Evolutionary conservation across 2,113 vertebrate species (phyloP).

Genomic region (Embiotoca jacksoni): DNA sequence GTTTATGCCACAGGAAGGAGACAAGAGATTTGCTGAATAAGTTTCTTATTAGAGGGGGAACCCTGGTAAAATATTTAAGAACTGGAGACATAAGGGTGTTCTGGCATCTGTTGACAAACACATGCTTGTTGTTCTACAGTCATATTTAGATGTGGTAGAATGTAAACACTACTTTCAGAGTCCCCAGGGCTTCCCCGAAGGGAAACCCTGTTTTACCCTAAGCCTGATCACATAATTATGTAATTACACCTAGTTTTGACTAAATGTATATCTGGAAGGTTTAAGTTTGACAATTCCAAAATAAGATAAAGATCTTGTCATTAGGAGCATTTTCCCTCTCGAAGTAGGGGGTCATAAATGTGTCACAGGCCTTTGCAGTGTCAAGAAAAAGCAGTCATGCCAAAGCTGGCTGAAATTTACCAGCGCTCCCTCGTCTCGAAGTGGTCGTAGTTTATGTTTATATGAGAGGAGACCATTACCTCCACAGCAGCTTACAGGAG

Average conservation of each 20-base stretch:
- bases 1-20: slow-evolving; percentile 58
- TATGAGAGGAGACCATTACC: slow-evolving; percentile 26
- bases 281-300: slow-evolving; percentile 41
- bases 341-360: slow-evolving; percentile 34
- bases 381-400: slow-evolving; percentile 18
- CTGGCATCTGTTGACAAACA: slow-evolving; percentile 71
- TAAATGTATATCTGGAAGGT: slow-evolving; percentile 39
- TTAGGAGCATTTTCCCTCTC: slow-evolving; percentile 52
- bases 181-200: slow-evolving; percentile 67
- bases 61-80: slow-evolving; percentile 29
- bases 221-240: slow-evolving; percentile 14
- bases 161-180: slow-evolving; percentile 48
- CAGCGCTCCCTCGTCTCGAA: slow-evolving; percentile 23
- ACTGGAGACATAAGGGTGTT: not conserved
- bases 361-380: slow-evolving; percentile 28
- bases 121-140: slow-evolving; percentile 30
- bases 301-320: slow-evolving; percentile 59
- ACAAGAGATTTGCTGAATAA: slow-evolving; percentile 20
- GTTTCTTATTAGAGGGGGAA: slow-evolving; percentile 5
- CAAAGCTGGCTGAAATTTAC: slow-evolving; percentile 38
- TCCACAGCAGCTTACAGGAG: slow-evolving; percentile 34
- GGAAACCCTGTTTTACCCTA: slow-evolving; percentile 53
- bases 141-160: slow-evolving; percentile 61
- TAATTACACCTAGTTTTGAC: slow-evolving; percentile 53
- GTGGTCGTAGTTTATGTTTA: slow-evolving; percentile 56